phyloP scores from a whole-genome alignment of 2,888 invertebrate genomes.

The Tyria jacobaeae region DNA sequence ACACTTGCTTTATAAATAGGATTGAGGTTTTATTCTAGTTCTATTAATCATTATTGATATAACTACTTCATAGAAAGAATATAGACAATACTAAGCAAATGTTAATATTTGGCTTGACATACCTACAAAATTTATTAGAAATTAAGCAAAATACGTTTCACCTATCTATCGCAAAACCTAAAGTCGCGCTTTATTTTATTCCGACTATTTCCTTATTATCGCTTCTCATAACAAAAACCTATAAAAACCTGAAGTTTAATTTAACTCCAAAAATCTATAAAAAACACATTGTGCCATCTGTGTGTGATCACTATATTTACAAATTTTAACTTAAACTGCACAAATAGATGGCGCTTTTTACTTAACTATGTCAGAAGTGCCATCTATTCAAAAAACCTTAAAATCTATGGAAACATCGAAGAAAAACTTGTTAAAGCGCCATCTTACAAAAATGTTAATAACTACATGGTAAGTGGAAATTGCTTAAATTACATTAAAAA shows the following conservation, averaged over 20 bases:
- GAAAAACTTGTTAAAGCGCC: not conserved
- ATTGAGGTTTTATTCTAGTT: slow-evolving; percentile 3
- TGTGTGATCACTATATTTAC: not conserved
- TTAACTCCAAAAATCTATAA: not conserved
- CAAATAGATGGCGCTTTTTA: too few relatives aligned
- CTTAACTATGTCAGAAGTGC: too few relatives aligned
- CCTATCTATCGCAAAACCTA: not conserved
- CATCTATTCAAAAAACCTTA: not conserved
- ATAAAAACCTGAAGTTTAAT: not conserved
- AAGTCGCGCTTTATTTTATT: not conserved
- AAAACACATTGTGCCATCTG: slow-evolving; percentile 10
- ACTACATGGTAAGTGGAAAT: not conserved
- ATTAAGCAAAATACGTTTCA: not conserved
- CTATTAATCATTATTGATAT: too few relatives aligned
- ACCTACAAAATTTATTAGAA: not conserved
- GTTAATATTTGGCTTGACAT: not conserved
- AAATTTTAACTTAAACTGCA: too few relatives aligned
- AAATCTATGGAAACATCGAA: not conserved
- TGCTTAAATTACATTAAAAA: not conserved
- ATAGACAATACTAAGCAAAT: not conserved
- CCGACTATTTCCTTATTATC: not conserved
- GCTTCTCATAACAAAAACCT: not conserved
- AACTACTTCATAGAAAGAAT: not conserved
- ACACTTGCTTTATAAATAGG: not conserved
- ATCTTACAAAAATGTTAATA: not conserved